phyloP scores from a whole-genome alignment of 2,113 vertebrate species.

The Rhinogobius similis region DNA sequence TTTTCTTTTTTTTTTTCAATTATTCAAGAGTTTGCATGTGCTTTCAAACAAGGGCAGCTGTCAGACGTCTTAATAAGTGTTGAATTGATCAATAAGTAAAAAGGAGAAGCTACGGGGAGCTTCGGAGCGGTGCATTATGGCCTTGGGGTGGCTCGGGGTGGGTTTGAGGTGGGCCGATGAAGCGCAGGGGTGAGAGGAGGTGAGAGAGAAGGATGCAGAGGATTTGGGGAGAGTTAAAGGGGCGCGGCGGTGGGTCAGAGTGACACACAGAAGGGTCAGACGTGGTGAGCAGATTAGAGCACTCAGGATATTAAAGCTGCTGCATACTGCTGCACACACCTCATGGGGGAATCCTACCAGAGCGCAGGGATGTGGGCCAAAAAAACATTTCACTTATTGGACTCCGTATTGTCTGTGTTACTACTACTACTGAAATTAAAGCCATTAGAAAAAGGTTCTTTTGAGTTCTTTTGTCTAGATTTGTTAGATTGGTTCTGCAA shows the following conservation, averaged over 20 bases:
- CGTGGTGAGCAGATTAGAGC: constrained; percentile 66
- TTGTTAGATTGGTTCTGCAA: neutral
- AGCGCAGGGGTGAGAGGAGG: neutral
- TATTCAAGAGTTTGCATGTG: constrained; percentile 55
- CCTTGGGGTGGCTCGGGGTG: constrained; percentile 21
- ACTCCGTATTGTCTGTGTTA: neutral
- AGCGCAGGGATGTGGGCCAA: constrained; percentile 23
- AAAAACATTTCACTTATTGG: neutral
- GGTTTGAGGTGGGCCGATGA: neutral
- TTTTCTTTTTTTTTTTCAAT: constrained; percentile 57
- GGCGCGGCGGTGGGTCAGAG: constrained; percentile 44
- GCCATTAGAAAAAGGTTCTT: no score
- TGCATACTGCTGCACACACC: constrained; percentile 36
- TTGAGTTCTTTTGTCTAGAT: neutral
- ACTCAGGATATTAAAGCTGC: constrained; percentile 73
- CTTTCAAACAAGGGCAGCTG: constrained; percentile 53
- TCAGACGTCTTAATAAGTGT: constrained; percentile 52
- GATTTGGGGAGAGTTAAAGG: constrained; percentile 47
- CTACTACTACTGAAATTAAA: neutral
- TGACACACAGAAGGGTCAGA: constrained; percentile 56
- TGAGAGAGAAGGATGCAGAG: constrained; percentile 58
- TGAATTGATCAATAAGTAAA: constrained; percentile 69
- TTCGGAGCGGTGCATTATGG: constrained; percentile 47
- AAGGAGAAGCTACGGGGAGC: constrained; percentile 26
- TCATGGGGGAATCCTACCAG: constrained; percentile 50